phyloP scores from a whole-genome alignment of 2,113 vertebrate species.

The Tachuris rubrigastra region DNA sequence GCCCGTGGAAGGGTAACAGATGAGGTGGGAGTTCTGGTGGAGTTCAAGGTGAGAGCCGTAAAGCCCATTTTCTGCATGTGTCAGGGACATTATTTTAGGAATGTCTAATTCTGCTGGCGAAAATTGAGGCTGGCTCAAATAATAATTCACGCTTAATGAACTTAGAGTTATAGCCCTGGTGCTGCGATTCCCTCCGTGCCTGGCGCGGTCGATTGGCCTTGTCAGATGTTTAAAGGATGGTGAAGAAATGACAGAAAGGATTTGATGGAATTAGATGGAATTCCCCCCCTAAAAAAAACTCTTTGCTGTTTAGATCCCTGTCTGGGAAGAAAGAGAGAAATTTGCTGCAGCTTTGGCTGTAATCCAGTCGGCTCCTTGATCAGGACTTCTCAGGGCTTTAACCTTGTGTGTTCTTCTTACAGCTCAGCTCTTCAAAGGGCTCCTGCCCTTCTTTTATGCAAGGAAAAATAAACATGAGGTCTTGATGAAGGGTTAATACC shows the following conservation, averaged over 20 bases:
- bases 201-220: conserved; percentile 41
- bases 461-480: not conserved
- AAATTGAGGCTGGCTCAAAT: conserved; percentile 71
- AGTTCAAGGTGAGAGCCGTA: conserved; percentile 73
- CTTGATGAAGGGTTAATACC: conserved; percentile 19
- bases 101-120: conserved; percentile 53
- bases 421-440: conserved; percentile 34
- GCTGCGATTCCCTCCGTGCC: conserved; percentile 43
- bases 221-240: conserved; percentile 64
- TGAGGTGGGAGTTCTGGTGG: conserved; percentile 58
- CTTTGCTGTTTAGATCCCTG: conserved; percentile 51
- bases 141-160: conserved; percentile 76
- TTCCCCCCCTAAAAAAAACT: not conserved
- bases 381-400: conserved; percentile 42
- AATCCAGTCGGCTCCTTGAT: conserved; percentile 36
- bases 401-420: conserved; percentile 22
- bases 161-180: conserved; percentile 59
- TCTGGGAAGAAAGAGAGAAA: conserved; percentile 39
- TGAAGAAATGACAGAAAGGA: conserved; percentile 60
- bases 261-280: conserved; percentile 39
- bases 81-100: conserved; percentile 73
- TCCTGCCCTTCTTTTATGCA: not conserved
- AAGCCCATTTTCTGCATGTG: conserved; percentile 69
- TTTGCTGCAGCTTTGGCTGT: conserved; percentile 38
- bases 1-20: conserved; percentile 59